Conservation (phyloP, 2,888 invertebrate genomes). For the Entomobrya proxima region DNA sequence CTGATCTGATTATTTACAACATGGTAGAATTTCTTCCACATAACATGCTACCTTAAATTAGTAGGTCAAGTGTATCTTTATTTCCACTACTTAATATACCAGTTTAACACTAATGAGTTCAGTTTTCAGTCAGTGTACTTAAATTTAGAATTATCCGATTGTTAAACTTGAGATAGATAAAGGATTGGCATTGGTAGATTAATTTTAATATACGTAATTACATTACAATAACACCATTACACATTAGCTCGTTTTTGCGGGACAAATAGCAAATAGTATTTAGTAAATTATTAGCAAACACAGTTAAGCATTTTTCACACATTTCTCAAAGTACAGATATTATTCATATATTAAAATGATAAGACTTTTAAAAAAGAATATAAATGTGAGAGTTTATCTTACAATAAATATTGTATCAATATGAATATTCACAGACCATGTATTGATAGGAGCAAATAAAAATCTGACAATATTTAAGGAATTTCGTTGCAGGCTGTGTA, state of each 20-base stretch:
- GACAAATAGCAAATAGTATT: constrained; percentile 14
- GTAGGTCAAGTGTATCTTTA: neutral
- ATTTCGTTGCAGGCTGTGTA: neutral
- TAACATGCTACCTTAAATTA: too few species aligned
- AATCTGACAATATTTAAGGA: neutral
- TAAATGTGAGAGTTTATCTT: neutral
- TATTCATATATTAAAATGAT: too few species aligned
- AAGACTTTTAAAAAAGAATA: neutral
- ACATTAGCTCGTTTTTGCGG: constrained; percentile 43
- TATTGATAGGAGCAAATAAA: neutral
- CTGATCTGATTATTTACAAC: too few species aligned
- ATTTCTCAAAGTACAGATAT: neutral
- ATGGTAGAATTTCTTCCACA: too few species aligned
- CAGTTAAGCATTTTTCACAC: neutral
- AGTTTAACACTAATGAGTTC: constrained; percentile 27
- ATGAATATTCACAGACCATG: neutral
- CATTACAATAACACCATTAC: neutral
- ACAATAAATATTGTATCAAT: neutral
- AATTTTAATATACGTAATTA: neutral
- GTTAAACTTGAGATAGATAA: neutral
- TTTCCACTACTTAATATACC: neutral
- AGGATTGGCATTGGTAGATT: neutral
- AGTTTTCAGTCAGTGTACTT: constrained; percentile 61
- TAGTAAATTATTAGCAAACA: constrained; percentile 7
- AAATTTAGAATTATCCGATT: neutral